Conservation (phyloP, 2,113 vertebrate species). For the Mastomys natalensis region DNA sequence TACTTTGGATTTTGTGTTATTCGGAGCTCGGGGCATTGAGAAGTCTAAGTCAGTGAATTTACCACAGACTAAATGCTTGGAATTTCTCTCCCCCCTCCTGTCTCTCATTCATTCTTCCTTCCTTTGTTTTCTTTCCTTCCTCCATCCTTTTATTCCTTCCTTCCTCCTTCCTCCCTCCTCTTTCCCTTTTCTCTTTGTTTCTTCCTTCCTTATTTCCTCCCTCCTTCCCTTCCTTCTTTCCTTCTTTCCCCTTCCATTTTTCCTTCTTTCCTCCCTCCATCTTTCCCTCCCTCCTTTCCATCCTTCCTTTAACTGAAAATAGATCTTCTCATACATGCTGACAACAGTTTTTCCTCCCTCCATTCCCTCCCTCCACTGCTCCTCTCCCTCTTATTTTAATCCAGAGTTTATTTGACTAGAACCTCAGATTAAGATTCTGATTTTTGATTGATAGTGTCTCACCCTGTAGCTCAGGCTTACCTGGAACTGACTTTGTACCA, state of each 20-base stretch:
- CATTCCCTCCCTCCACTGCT: no score
- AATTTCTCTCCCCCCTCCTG: background rate
- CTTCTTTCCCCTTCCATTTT: background rate
- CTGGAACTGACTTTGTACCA: background rate
- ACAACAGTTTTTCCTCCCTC: no score
- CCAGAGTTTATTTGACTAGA: background rate
- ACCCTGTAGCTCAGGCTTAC: background rate
- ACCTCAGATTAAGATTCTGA: background rate
- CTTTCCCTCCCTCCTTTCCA: background rate
- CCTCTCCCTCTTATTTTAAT: background rate
- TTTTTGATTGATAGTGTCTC: background rate
- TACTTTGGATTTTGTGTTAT: conserved; percentile 34
- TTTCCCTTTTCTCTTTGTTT: accelerated
- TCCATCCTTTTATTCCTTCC: no score
- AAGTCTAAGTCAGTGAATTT: background rate
- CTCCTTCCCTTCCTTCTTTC: accelerated
- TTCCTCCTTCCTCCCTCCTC: background rate
- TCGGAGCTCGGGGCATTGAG: background rate
- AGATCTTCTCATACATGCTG: background rate
- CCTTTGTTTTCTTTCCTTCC: background rate
- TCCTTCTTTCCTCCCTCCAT: background rate
- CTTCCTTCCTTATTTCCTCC: accelerated
- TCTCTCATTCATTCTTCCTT: background rate
- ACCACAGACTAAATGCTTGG: background rate
- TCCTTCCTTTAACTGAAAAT: background rate